These are phyloP conservation scores for Novumbra hubbsi DNA, from an alignment of 2,797 vertebrate species.

Conservation along the genomic window DNA sequence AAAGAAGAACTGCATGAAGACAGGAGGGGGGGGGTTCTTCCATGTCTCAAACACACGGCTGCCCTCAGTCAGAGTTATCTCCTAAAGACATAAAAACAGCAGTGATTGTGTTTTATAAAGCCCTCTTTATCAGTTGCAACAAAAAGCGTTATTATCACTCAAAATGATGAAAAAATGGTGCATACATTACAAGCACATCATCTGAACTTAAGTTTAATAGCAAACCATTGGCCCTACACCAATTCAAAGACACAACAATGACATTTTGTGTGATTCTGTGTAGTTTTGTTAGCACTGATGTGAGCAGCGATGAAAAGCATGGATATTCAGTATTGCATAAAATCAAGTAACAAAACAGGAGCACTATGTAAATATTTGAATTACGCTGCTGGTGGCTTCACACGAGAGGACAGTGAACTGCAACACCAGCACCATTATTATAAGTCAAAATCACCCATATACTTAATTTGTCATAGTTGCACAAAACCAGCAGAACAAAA, in stretches of 20 bases:
- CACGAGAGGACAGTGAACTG: no score
- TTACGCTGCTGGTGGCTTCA: no score
- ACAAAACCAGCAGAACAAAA: slow-evolving; percentile 50
- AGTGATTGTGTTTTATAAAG: background rate
- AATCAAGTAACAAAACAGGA: slow-evolving; percentile 13
- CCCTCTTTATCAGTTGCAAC: background rate
- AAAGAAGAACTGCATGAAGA: slow-evolving; percentile 80
- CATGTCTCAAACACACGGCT: slow-evolving; percentile 76
- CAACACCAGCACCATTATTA: no score
- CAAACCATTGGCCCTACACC: background rate
- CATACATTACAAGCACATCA: no score
- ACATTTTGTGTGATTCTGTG: background rate
- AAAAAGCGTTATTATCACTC: no score
- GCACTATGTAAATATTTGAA: no score
- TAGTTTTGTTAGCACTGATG: no score
- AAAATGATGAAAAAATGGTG: no score
- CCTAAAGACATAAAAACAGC: slow-evolving; percentile 55
- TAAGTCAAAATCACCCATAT: no score
- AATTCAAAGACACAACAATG: background rate
- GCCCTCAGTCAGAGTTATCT: slow-evolving; percentile 75
- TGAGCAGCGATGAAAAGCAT: background rate
- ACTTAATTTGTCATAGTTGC: no score
- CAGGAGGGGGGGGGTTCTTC: slow-evolving; percentile 76
- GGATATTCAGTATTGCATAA: background rate
- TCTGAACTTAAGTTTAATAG: no score